Base-by-base conservation (phyloP, 2,797 vertebrate genomes). In the Australoheros facetus region DNA sequence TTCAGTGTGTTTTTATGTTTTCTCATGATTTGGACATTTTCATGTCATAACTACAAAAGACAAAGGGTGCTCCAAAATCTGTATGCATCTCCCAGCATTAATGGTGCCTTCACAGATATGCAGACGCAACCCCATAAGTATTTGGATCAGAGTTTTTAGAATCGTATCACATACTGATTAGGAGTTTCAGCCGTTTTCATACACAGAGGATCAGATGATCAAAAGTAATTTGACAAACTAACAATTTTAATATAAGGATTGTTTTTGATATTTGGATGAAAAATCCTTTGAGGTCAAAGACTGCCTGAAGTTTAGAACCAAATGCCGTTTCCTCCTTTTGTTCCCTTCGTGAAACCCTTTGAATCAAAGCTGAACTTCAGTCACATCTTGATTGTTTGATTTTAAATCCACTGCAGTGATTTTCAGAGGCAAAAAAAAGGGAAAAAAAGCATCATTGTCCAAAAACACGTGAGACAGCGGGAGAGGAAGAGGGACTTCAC, bases 341-440 rank as follows among this genome's bases (percentile, higher is more conserved):
- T 23, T 62, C n/a, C 7, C 0, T 39, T 42, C 7, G 0, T 42
- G 34, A 42, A 26, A 26, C 13, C 59, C 59, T 42, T 42, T 64
- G 59, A 42, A 42, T 64, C 42, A 64, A 64, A 42, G 13, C 34
- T 42, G n/a, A 34, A 16, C 37, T 26, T 64, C 37, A 42, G 21
- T 26, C 59, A 64, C 37, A 0, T 64, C 59, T 39, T 0, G 12
- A 23, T 39, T 3, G 59, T 37, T 19, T 37, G 30, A 26, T 26
- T 26, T 26, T 26, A 26, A 26, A 26, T 26, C 26, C 3, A 3
- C 26, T 26, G 26, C 26, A 26, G 26, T 3, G 26, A 26, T 26
- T 26, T 26, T 26, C 26, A 26, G 2, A 26, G 26, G 26, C 26
- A 26, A 26, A 26, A 26, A 2, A 26, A 26, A 26, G 3, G 3